Percentiles rank a stretch among this genome's conserved stretches.
Conservation (phyloP, 2,797 vertebrate genomes). For the Pantherophis alleghaniensis region DNA sequence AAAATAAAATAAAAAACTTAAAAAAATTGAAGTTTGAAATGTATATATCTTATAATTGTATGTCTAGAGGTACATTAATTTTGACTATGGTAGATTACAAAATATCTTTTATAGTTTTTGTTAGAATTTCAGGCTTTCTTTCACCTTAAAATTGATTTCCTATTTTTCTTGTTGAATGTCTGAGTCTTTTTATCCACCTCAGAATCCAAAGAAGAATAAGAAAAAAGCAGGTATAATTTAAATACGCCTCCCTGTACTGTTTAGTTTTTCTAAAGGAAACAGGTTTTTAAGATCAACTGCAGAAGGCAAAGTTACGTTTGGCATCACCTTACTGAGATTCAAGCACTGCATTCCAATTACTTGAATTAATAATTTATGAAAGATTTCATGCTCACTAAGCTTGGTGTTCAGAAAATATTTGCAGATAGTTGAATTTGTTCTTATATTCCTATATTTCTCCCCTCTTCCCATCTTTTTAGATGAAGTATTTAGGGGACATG, state of each 20-base stretch:
- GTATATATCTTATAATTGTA: background rate
- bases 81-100: background rate
- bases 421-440: background rate
- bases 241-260: background rate
- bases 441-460: background rate
- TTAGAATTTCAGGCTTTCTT: background rate
- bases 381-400: background rate
- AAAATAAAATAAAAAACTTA: no score
- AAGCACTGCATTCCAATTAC: background rate
- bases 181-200: background rate
- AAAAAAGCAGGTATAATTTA: background rate
- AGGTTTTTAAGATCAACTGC: background rate
- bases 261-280: conserved; percentile 2
- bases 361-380: background rate
- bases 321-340: background rate
- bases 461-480: conserved; percentile 70
- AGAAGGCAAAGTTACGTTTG: background rate
- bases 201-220: background rate
- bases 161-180: background rate
- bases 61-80: background rate
- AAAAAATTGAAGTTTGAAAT: background rate
- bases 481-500: conserved; percentile 94
- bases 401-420: background rate
- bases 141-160: background rate
- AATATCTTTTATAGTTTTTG: background rate